Evolutionary conservation across 2,888 invertebrate species (phyloP), one percentile per base, ranked within the genome.

Genomic region (Rhyacophila evoluta): DNA sequence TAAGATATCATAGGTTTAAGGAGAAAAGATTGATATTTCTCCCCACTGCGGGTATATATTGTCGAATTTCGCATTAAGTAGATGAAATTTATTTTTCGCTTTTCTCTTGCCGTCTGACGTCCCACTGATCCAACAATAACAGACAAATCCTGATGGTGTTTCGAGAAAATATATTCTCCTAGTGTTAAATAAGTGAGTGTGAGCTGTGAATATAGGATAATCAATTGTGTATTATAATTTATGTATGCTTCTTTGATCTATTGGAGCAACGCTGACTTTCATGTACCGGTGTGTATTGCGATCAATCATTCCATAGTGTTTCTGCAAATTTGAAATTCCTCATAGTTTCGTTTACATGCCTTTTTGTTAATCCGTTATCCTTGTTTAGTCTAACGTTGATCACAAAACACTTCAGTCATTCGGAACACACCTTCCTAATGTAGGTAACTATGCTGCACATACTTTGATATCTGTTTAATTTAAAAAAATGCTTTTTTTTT

Each of bases 161-260:
- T 69, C n/a, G 69, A 69, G 69, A 29, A 27, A 15, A 6, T 27
- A 15, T 25, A 29, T 69, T 69, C 69, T 75, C 69, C 37, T 70
- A 70, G 33, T 12, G 37, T 74, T 39, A n/a, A 55, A 68, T 73
- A 73, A 15, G 68, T 38, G 39, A 41, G 72, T 76, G 68, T 28
- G 71, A 71, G 76, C 76, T 76, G 76, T 76, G 72, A 76, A 76
- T 76, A 76, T 76, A 70, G 39, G 29, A 69, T 76, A 76, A 76
- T 76, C 55, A 41, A 76, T 76, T 76, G 68, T 71, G 41, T 72
- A 68, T 75, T 75, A 19, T 75, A 75, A 55, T 37, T 1, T 75
- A 25, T 37, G 19, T 76, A 72, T 55, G 76, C 76, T 76, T 71
- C 25, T 69, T 55, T 55, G 39, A 12, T 39, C 39, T 19, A 12